Percentiles rank a stretch among this genome's conserved stretches.
These are phyloP conservation scores for Margarornis squamiger DNA, from an alignment of 2,797 vertebrate species.

Conservation along the genomic window DNA sequence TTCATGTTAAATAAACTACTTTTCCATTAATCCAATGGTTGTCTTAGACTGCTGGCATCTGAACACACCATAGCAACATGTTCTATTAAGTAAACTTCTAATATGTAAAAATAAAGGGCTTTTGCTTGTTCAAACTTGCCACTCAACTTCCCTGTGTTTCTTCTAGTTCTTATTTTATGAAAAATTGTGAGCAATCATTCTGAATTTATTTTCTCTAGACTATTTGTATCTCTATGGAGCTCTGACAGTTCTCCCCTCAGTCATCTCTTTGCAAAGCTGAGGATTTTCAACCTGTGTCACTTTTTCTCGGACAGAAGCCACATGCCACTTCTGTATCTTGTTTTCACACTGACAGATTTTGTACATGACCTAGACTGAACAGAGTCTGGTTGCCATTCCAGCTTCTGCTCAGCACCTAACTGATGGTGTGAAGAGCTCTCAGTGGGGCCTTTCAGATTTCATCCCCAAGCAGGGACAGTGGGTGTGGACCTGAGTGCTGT, in stretches of 20 bases:
- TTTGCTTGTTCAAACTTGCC: neutral
- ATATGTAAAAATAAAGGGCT: neutral
- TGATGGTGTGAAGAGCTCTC: neutral
- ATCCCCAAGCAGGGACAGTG: rapidly evolving
- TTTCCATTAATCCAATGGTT: neutral
- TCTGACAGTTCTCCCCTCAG: neutral
- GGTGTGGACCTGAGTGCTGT: rapidly evolving
- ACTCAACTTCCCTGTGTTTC: neutral
- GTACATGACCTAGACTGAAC: neutral
- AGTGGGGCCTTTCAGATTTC: neutral
- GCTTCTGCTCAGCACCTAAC: neutral
- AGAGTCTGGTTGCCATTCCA: neutral
- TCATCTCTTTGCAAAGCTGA: neutral
- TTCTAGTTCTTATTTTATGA: neutral
- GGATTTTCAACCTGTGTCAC: neutral
- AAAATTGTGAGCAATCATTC: neutral
- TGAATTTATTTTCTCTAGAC: neutral
- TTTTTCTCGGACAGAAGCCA: neutral
- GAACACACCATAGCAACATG: neutral
- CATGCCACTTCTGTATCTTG: neutral
- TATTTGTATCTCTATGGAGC: neutral
- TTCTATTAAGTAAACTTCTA: neutral
- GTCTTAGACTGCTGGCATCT: neutral
- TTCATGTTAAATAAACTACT: neutral
- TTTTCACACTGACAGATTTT: neutral